Base-by-base conservation (phyloP, 64 coral and sea anemone species). In the Montipora capricornis region DNA sequence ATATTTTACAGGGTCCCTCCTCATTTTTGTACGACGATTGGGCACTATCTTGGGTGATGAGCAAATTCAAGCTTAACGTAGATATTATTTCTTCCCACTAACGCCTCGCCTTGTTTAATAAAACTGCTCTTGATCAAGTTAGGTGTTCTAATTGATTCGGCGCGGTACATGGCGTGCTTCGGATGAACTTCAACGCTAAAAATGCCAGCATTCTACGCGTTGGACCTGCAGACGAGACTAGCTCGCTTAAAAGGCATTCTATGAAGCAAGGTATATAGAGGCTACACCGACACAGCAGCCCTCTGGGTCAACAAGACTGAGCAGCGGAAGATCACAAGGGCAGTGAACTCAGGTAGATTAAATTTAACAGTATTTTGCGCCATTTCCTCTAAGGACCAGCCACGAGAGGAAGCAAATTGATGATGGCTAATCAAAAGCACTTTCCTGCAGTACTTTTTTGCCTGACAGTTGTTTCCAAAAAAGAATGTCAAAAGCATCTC, bases 131-230 rank as follows among this genome's bases (percentile, higher is more conserved):
- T 57, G 11, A 11, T 57, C 6, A 6, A 8, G 6, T 11, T 13
- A 68, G 16, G 64, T n/a, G 64, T 68, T 68, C 4, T 68, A 22
- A 24, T 24, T 19, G 4, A 11, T 20, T 71, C 20, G 20, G 68
- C 20, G 20, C 5, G 5, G 19, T 19, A 24, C 5, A n/a, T 13
- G 4, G 5, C 46, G 4, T 49, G 26, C 47, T 37, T n/a, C 47
- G 15, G 17, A 78, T 19, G 2, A 78, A 78, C 45, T 76, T 78
- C 76, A 78, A 4, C 47, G 76, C 76, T 19, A 78, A 78, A 46
- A 78, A 78, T 78, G 76, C 76, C 76, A 37, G 76, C 76, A 78
- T 5, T 48, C 46, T 78, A 50, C 46, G 47, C 47, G 17, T 47
- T 6, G 29, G 15, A 16, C 49, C 8, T 46, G 15, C 6, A 15